Base-by-base conservation (phyloP, 2,113 vertebrate species). In the Sceloporus tristichus region DNA sequence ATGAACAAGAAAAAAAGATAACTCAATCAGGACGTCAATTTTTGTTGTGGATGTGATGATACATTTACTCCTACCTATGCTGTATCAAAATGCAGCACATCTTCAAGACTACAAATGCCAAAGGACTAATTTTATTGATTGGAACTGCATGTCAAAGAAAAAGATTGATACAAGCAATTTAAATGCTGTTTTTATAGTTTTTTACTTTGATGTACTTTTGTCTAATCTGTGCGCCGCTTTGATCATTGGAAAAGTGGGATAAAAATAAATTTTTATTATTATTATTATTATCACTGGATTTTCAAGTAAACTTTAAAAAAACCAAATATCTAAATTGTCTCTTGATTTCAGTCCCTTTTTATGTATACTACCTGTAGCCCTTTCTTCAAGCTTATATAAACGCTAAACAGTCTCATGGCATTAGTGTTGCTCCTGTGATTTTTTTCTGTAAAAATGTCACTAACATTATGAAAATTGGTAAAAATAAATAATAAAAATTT, bases 11-110 rank as follows among this genome's bases (percentile, higher is more conserved):
- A 34, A 25, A 87, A 75, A 75, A 82, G 27, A 23, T 87, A 42
- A 62, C 3, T 48, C 40, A 75, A 5, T 65, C 38, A 0, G 68
- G 13, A 34, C 79, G 79, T 74, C 5, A 0, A 2, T 75, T 87
- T 87, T 27, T 75, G 27, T 82, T 87, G 40, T 82, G 70, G 86
- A 8, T 74, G 6, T 87, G 71, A 87, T 65, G 84, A 85, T 34
- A 42, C 27, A 65, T 34, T 81, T 2, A 1, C 7, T 48, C 34
- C 56, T n/a, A 9, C 19, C 19, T 68, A 14, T 42, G n/a, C 6
- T 68, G 42, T 27, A 79, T 75, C 70, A 82, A 59, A 42, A 19
- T 53, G 0, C 10, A 19, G 29, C 5, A 66, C 7, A 62, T 19
- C 10, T 68, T 66, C 19, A 70, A 78, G 27, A 27, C 59, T 13